A percentile compares a stretch with the other conserved stretches of the same genome.
Evolutionary conservation across 2,888 invertebrate genomes (phyloP).

Genomic region (Phengaris arion): DNA sequence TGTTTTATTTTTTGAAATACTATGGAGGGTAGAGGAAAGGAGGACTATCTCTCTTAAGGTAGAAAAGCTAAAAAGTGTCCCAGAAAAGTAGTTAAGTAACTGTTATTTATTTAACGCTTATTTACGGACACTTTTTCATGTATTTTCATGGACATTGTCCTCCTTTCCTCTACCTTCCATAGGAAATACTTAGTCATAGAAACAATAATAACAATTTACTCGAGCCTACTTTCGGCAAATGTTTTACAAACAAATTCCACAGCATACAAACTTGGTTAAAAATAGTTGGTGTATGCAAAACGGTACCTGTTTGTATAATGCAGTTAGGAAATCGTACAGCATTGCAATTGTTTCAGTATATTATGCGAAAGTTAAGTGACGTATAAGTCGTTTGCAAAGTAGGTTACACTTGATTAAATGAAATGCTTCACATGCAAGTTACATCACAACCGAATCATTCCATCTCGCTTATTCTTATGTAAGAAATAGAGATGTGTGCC

Average conservation of each 20-base stretch:
- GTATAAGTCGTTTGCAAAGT: conserved; percentile 4
- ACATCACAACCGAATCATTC: not conserved
- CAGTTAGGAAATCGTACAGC: not conserved
- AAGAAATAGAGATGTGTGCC: not conserved
- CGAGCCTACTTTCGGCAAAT: not conserved
- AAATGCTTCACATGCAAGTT: conserved; percentile 3
- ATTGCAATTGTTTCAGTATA: conserved; percentile 10
- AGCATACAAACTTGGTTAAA: not conserved
- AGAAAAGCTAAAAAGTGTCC: too few species aligned
- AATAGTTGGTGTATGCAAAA: not conserved
- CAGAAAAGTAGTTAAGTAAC: too few species aligned
- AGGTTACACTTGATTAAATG: conserved; percentile 15
- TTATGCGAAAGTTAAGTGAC: conserved; percentile 4
- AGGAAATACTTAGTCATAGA: too few species aligned
- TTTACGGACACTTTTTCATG: not conserved
- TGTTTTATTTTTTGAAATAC: not conserved
- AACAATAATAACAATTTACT: too few species aligned
- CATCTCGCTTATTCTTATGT: not conserved
- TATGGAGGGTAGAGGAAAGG: too few species aligned
- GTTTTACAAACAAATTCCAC: not conserved
- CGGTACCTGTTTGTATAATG: not conserved
- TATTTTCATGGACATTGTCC: not conserved
- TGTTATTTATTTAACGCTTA: too few species aligned
- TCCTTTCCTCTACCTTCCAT: too few species aligned
- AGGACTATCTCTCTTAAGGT: too few species aligned